These are phyloP conservation scores for Agrotis clavis DNA, from an alignment of 2,888 invertebrate species.

Conservation along the genomic window DNA sequence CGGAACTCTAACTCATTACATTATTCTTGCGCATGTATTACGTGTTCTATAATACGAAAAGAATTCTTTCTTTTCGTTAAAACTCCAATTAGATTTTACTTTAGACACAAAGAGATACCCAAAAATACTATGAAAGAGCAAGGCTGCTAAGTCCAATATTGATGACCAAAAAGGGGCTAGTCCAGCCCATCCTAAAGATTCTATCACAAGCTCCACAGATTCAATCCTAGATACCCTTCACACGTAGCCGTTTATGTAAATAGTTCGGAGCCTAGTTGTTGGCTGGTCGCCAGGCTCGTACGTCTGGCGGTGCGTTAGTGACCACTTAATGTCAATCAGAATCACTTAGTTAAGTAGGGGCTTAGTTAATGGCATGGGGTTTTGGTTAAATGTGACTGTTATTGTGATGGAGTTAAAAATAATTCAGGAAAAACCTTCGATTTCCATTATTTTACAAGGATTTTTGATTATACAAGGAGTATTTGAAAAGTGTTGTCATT, in stretches of 20 bases:
- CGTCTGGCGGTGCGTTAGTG: conserved; percentile 51
- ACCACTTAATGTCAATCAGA: conserved; percentile 66
- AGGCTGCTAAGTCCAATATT: not conserved
- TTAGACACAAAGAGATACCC: too few species aligned
- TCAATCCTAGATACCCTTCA: conserved; percentile 40
- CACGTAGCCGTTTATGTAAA: conserved; percentile 44
- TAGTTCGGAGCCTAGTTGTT: conserved; percentile 48
- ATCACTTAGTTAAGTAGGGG: conserved; percentile 59
- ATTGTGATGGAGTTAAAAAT: not conserved
- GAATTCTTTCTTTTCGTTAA: too few species aligned
- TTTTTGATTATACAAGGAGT: too few species aligned
- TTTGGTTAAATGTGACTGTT: conserved; percentile 10
- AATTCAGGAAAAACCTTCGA: not conserved
- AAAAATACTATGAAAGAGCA: not conserved
- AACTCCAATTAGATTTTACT: too few species aligned
- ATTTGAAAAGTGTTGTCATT: too few species aligned
- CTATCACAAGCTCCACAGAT: conserved; percentile 34
- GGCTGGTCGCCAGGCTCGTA: conserved; percentile 58
- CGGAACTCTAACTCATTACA: too few species aligned
- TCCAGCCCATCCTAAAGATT: conserved; percentile 10
- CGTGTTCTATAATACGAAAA: too few species aligned
- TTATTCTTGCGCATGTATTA: too few species aligned
- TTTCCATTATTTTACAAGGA: too few species aligned
- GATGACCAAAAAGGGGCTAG: not conserved
- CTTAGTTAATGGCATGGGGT: conserved; percentile 48